Evolutionary conservation across 2,888 invertebrate genomes (phyloP).

Genomic region (Bellardia bayeri): DNA sequence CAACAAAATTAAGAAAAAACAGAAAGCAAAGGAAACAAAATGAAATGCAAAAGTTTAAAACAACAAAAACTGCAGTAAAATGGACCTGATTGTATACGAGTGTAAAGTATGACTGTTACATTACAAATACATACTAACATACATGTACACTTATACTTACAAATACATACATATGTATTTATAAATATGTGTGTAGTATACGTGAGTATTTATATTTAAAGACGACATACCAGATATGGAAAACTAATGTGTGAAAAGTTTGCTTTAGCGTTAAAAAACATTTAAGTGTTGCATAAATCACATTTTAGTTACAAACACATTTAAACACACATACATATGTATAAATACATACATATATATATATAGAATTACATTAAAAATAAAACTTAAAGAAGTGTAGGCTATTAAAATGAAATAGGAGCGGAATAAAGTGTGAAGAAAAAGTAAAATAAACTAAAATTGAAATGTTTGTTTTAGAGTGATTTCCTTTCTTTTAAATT

Average conservation of each 20-base stretch:
- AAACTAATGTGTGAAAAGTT: constrained; percentile 74
- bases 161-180: background rate
- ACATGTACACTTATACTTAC: background rate
- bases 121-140: constrained; percentile 20
- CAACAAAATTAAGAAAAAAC: constrained; percentile 30
- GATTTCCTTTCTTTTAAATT: constrained; percentile 23
- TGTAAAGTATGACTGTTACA: constrained; percentile 5
- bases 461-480: constrained; percentile 57
- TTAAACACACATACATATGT: background rate
- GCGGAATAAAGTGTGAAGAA: constrained; percentile 54
- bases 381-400: constrained; percentile 45
- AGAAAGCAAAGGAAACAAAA: constrained; percentile 44
- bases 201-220: background rate
- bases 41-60: constrained; percentile 52
- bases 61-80: constrained; percentile 64
- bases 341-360: background rate
- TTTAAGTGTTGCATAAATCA: constrained; percentile 73
- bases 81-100: constrained; percentile 64
- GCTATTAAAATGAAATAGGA: constrained; percentile 67
- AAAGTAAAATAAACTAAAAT: constrained; percentile 57
- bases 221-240: constrained; percentile 46
- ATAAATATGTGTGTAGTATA: background rate
- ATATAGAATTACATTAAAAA: constrained; percentile 47
- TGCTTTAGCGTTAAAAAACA: constrained; percentile 68
- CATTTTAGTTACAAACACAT: constrained; percentile 51